Evolutionary conservation across 2,113 vertebrate species (phyloP).

Genomic region (Gasterosteus nipponicus): DNA sequence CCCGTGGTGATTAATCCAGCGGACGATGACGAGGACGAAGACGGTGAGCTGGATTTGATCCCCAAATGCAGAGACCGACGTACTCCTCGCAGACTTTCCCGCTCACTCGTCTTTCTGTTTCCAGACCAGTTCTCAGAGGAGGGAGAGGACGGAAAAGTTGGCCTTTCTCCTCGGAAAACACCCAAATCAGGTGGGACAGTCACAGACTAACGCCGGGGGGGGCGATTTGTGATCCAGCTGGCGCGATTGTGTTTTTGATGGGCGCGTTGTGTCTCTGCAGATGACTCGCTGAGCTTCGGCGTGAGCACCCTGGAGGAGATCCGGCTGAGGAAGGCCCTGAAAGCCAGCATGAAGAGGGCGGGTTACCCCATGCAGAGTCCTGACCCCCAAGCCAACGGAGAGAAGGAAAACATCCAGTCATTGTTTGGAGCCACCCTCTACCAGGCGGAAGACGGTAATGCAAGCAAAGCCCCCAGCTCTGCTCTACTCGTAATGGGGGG

Average conservation of each 20-base stretch:
- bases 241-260: background rate
- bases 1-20: constrained; percentile 96
- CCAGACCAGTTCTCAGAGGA: constrained; percentile 95
- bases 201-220: background rate
- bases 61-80: background rate
- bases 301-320: constrained; percentile 96
- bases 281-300: constrained; percentile 87
- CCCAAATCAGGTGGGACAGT: constrained; percentile 80
- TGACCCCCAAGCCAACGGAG: constrained; percentile 67
- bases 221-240: background rate
- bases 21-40: constrained; percentile 97
- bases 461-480: too few species aligned
- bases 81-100: background rate
- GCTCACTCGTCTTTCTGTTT: constrained; percentile 16
- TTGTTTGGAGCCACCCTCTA: constrained; percentile 77
- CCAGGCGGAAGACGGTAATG: constrained; percentile 82
- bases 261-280: constrained; percentile 69
- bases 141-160: constrained; percentile 85
- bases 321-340: constrained; percentile 87
- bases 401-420: constrained; percentile 86
- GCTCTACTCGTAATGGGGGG: too few species aligned
- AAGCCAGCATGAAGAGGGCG: constrained; percentile 86
- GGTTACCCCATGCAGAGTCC: constrained; percentile 72
- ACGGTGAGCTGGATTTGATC: constrained; percentile 70
- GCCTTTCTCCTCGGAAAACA: constrained; percentile 82